Base-by-base conservation (phyloP, 1,140 invertebrate genomes). In the Calosoma granatense region DNA sequence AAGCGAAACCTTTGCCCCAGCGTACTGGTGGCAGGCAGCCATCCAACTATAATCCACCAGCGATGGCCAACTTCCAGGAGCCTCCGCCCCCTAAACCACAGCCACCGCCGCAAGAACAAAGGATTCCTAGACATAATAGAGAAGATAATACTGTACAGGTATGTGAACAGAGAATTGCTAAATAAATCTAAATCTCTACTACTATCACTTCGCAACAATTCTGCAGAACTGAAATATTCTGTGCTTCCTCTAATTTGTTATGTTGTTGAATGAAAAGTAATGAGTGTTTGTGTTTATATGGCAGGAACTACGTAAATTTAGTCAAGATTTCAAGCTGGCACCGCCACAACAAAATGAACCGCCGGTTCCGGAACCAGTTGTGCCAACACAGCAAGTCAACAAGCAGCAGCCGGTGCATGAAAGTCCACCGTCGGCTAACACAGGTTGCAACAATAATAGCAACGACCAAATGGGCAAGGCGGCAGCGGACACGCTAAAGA, bases 401-500 rank as follows among this genome's bases (percentile, higher is more conserved):
- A 41, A 53, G 22, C 41, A 23, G 41, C 55, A 61, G 20, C 64
- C 51, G 12, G n/a, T 20, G 4, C 41, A 47, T 47, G 41, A 65
- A 57, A 59, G 55, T 20, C 58, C 56, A 14, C 61, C 60, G n/a
- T n/a, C n/a, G n/a, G n/a, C n/a, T n/a, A 36, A 55, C 62, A 43
- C 61, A 54, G 51, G 22, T 58, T 2, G 47, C 58, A 11, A 63
- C 66, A 0, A 55, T 62, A 56, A 59, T 23, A 64, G 66, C 26
- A 64, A 68, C 20, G 69, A 61, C 23, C 60, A 59, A 2, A 65
- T 67, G 22, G 83, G 86, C 21, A 85, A 85, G 63, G n/a, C n/a
- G n/a, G 76, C 80, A 39, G 76, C 80, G 2, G 76, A 73, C 51
- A 78, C 81, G 19, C 73, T 85, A 21, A 87, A 88, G 65, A 88